Conservation (phyloP, 2,888 invertebrate species). For the Falcaria lacertinaria region DNA sequence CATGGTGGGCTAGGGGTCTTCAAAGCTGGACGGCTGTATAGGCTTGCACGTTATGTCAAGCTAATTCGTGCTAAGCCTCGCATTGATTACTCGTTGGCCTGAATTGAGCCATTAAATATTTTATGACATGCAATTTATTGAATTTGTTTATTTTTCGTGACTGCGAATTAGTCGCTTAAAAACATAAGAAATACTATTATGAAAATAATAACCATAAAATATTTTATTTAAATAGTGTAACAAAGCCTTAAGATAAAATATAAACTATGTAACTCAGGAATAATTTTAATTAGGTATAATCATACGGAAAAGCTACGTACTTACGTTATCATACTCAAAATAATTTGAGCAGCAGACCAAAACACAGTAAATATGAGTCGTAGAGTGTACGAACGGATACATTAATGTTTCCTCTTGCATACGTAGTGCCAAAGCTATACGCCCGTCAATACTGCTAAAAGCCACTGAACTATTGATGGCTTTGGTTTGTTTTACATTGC, state of each 20-base stretch:
- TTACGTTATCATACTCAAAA: not conserved
- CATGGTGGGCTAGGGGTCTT: conserved; percentile 16
- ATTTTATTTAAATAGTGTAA: no score
- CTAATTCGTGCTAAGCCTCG: conserved; percentile 29
- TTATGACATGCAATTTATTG: not conserved
- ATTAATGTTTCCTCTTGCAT: conserved; percentile 15
- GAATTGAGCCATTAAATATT: conserved; percentile 5
- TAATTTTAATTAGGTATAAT: no score
- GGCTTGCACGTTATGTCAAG: conserved; percentile 16
- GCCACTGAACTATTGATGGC: conserved; percentile 44
- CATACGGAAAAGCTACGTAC: no score
- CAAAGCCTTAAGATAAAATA: no score
- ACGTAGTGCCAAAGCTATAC: conserved; percentile 25
- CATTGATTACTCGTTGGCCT: conserved; percentile 24
- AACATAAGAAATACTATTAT: no score
- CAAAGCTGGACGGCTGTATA: conserved; percentile 14
- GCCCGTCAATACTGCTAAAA: conserved; percentile 29
- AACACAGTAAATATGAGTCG: not conserved
- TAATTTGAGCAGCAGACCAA: not conserved
- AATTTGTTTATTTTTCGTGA: not conserved
- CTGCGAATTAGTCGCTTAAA: no score
- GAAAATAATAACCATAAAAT: no score
- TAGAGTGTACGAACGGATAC: not conserved
- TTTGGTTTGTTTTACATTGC: conserved; percentile 36
- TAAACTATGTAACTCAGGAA: no score